These are phyloP conservation scores for Epizoanthus illoricatus DNA, from an alignment of 92 coral and sea anemone genomes.

Conservation along the genomic window DNA sequence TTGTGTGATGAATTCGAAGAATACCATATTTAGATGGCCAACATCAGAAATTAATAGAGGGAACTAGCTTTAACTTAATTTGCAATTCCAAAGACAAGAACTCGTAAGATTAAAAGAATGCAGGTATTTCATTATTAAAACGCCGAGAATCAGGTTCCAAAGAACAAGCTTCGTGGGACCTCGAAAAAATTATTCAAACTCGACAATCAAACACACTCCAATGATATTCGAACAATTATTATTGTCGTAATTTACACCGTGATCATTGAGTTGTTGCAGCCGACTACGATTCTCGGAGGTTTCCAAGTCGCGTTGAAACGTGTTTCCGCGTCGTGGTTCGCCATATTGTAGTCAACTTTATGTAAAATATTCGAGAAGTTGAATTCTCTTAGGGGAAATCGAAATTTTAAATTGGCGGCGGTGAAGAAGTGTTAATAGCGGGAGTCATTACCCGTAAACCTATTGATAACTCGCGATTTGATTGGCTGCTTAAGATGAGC, in stretches of 20 bases:
- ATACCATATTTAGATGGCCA: constrained; percentile 8
- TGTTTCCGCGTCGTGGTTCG: constrained; percentile 26
- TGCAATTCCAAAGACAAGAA: constrained; percentile 4
- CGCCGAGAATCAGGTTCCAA: constrained; percentile 21
- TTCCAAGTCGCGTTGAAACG: not conserved
- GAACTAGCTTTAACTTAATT: not conserved
- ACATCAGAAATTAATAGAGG: not conserved
- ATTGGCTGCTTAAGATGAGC: constrained; percentile 59
- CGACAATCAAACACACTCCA: constrained; percentile 32
- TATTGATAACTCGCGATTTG: constrained; percentile 69
- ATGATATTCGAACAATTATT: constrained; percentile 4
- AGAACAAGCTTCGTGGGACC: constrained; percentile 1
- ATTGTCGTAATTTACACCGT: not conserved
- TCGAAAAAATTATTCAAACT: constrained; percentile 28
- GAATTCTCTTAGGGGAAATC: constrained; percentile 54
- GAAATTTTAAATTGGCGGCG: constrained; percentile 38
- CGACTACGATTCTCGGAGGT: not conserved
- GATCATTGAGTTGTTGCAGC: not conserved
- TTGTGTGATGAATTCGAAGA: constrained; percentile 13
- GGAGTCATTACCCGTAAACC: constrained; percentile 78
- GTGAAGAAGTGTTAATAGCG: constrained; percentile 41
- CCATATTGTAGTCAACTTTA: constrained; percentile 39
- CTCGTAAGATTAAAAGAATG: constrained; percentile 5
- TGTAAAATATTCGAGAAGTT: constrained; percentile 58
- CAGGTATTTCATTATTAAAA: constrained; percentile 32